Conservation (phyloP, 2,113 vertebrate genomes). For the Saiga tatarica region DNA sequence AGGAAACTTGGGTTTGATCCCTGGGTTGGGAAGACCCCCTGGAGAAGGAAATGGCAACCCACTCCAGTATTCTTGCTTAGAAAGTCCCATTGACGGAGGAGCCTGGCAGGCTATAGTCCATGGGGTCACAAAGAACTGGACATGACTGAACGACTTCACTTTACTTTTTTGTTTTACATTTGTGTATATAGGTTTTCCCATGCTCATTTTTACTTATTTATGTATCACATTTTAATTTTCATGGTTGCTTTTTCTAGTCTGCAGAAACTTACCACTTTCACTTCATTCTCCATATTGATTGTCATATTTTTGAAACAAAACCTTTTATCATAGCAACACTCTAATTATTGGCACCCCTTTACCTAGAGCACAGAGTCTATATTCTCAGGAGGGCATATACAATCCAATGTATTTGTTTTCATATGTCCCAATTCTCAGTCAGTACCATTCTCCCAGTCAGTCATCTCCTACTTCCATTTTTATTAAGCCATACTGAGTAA, state of each 20-base stretch:
- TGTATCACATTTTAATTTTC: not conserved
- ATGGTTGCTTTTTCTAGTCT: not conserved
- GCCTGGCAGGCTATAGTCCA: not conserved
- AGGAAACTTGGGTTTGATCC: not conserved
- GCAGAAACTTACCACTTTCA: not conserved
- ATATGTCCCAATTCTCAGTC: not conserved
- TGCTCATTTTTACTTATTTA: slow-evolving; percentile 23
- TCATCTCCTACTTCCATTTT: not conserved
- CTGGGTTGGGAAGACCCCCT: not conserved
- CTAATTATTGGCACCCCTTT: not conserved
- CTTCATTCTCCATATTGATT: not conserved
- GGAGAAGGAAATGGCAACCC: not conserved
- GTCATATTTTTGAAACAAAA: not conserved
- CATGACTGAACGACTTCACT: not conserved
- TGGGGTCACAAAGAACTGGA: not conserved
- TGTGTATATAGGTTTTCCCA: not conserved
- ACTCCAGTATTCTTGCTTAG: not conserved
- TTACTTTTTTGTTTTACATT: not conserved
- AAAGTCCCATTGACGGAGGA: not conserved
- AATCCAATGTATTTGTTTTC: not conserved
- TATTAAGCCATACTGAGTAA: not conserved
- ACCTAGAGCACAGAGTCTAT: not conserved
- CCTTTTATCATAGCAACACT: not conserved
- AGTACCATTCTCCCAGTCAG: not conserved
- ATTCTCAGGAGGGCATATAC: not conserved